phyloP scores from a whole-genome alignment of 2,888 invertebrate species.

The Campoplex nolae region DNA sequence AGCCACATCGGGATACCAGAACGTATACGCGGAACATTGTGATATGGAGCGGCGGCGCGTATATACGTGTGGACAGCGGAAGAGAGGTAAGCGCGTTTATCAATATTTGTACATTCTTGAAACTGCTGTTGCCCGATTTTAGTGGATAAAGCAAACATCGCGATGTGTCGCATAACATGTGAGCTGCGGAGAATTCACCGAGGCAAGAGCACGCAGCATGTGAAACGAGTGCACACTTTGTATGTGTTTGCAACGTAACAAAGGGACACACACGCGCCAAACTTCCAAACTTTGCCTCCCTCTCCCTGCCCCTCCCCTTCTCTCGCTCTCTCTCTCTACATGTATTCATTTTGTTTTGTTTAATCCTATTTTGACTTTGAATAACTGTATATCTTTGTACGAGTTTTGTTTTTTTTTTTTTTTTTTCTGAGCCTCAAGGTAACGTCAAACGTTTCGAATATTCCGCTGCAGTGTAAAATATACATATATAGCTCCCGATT shows the following conservation, averaged over 20 bases:
- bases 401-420: neutral
- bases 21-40: neutral
- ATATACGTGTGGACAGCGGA: neutral
- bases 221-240: slow-evolving; percentile 17
- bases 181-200: neutral
- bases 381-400: neutral
- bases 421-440: neutral
- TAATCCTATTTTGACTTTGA: neutral
- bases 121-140: slow-evolving; percentile 39
- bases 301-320: neutral
- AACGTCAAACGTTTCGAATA: neutral
- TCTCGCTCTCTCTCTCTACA: neutral
- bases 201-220: slow-evolving; percentile 7
- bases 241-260: slow-evolving; percentile 29
- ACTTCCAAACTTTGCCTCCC: neutral
- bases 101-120: slow-evolving; percentile 45
- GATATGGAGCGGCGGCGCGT: neutral
- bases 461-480: neutral
- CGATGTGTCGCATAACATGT: slow-evolving; percentile 10
- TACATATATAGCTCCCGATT: too few relatives aligned
- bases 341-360: slow-evolving; percentile 42
- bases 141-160: slow-evolving; percentile 46
- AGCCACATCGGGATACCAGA: neutral
- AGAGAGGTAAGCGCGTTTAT: slow-evolving; percentile 8
- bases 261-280: slow-evolving; percentile 13